Evolutionary conservation across 64 coral and sea anemone genomes (phyloP).

Genomic region (Platygyra sinensis): DNA sequence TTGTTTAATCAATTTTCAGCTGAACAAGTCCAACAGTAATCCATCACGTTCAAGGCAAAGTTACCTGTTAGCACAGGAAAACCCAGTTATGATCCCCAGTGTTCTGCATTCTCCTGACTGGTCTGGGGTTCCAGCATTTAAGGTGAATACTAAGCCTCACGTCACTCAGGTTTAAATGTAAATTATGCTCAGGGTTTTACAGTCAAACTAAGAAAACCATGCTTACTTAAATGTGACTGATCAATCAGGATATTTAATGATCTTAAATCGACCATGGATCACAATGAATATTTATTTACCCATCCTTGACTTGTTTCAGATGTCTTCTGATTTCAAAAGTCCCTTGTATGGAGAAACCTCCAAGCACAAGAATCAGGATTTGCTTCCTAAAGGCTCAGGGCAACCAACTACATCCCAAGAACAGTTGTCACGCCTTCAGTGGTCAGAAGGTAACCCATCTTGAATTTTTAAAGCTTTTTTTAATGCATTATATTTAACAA

Average conservation of each 20-base stretch:
- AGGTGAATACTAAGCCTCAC: neutral
- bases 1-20: neutral
- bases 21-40: slow-evolving; percentile 13
- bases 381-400: neutral
- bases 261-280: too few relatives aligned
- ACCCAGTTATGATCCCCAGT: neutral
- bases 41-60: neutral
- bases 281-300: neutral
- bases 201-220: too few relatives aligned
- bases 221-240: too few relatives aligned
- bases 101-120: neutral
- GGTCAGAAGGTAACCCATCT: neutral
- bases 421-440: neutral
- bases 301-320: neutral
- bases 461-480: too few relatives aligned
- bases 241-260: too few relatives aligned
- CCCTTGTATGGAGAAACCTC: too few relatives aligned
- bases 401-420: neutral
- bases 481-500: too few relatives aligned
- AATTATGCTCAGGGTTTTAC: too few relatives aligned
- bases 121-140: slow-evolving; percentile 30
- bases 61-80: slow-evolving; percentile 19
- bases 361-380: neutral
- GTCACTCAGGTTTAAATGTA: too few relatives aligned
- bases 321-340: slow-evolving; percentile 28